Base-by-base conservation (phyloP, 2,888 invertebrate species). In the Pammene fasciana region DNA sequence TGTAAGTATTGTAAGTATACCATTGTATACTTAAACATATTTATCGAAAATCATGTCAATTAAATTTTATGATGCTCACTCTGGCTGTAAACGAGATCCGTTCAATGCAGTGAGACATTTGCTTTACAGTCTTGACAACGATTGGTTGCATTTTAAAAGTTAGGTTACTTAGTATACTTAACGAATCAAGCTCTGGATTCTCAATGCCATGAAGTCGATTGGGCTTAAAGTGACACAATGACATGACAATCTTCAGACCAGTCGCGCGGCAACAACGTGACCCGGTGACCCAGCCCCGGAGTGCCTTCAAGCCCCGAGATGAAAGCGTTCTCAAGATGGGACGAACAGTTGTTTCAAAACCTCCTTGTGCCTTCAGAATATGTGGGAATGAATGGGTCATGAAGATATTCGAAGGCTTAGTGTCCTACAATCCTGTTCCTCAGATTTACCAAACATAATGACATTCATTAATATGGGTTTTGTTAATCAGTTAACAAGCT, bases 221-320 rank as follows among this genome's bases (percentile, higher is more conserved):
- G 38, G 38, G n/a, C 50, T 16, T 48, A 26, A n/a, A 52, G 62
- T 62, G 62, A 50, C 50, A 52, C n/a, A 62, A 14, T 48, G 56
- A 43, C 38, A 50, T 50, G 50, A 38, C 52, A 52, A n/a, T 62
- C 41, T 52, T 62, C 52, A 62, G 57, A 45, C n/a, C 38, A 50
- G 50, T 50, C 50, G 62, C 62, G 41, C 26, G 18, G 62, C 62
- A 62, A 62, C 62, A 52, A 41, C 62, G 52, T 62, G 62, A 62
- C 62, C 62, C n/a, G 62, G 62, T 62, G 62, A 62, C 62, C 62
- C n/a, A 50, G 18, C 48, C 18, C 16, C 50, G 41, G 41, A 62
- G 50, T 18, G 62, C 50, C 38, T 18, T 52, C 52, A 38, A 62
- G 62, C 36, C 36, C 62, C 13, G n/a, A 52, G 62, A 62, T 62